Percentiles rank a stretch among this genome's conserved stretches.
Conservation (phyloP, 2,888 invertebrate genomes). For the Atrina japonica region DNA sequence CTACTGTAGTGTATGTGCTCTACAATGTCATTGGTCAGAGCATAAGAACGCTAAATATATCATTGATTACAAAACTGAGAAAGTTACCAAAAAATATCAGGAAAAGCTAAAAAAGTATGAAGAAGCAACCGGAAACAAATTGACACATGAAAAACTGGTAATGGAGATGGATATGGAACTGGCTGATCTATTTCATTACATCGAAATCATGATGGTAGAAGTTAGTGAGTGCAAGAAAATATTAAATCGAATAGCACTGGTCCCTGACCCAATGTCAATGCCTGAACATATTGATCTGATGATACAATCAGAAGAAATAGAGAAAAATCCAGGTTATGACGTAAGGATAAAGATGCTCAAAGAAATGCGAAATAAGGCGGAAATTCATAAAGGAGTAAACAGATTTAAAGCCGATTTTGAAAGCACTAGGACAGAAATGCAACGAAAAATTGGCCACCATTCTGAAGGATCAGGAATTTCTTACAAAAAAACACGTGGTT, state of each 20-base stretch:
- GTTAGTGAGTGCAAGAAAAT: conserved; percentile 38
- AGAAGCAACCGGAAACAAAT: conserved; percentile 24
- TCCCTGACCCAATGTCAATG: conserved; percentile 45
- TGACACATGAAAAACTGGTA: conserved; percentile 32
- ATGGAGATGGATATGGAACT: too few relatives aligned
- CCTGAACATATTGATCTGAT: too few relatives aligned
- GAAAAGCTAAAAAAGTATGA: conserved; percentile 40
- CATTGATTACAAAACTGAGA: conserved; percentile 26
- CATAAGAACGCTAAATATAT: conserved; percentile 42
- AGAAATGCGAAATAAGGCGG: conserved; percentile 1
- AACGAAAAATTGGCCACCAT: too few relatives aligned
- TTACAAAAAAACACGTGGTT: too few relatives aligned
- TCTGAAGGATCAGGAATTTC: too few relatives aligned
- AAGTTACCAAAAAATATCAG: conserved; percentile 37
- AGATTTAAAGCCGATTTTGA: conserved; percentile 5
- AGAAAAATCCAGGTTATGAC: conserved; percentile 29
- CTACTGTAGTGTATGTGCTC: conserved; percentile 38
- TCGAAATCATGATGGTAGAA: conserved; percentile 29
- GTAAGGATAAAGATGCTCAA: conserved; percentile 5
- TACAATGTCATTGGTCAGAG: conserved; percentile 39
- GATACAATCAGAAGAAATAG: conserved; percentile 42
- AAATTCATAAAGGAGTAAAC: too few relatives aligned
- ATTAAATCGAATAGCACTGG: conserved; percentile 43
- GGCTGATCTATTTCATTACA: conserved; percentile 13
- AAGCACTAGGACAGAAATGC: too few relatives aligned